Conservation (phyloP, 1,140 invertebrate genomes). For the Drosophila carrolli region DNA sequence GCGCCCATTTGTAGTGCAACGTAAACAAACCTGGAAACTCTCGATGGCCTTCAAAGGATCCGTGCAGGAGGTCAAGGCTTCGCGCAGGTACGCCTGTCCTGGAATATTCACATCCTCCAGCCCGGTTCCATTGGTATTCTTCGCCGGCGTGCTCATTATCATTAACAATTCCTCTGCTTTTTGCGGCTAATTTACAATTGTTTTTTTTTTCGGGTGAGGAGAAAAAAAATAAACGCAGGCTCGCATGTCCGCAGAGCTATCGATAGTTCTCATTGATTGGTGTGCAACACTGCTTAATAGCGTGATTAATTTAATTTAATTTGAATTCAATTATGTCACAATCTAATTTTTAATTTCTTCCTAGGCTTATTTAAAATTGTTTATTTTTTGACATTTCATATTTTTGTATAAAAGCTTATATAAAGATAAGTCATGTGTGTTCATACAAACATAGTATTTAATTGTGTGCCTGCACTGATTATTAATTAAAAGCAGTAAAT, state of each 20-base stretch:
- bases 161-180: slow-evolving; percentile 18
- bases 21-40: slow-evolving; percentile 94
- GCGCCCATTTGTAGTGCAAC: slow-evolving; percentile 42
- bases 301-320: background rate
- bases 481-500: too few relatives aligned
- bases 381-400: too few relatives aligned
- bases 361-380: too few relatives aligned
- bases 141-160: slow-evolving; percentile 69
- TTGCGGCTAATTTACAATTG: slow-evolving; percentile 36
- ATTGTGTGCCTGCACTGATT: too few relatives aligned
- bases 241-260: background rate
- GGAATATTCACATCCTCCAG: slow-evolving; percentile 97
- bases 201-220: slow-evolving; percentile 15
- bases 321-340: too few relatives aligned
- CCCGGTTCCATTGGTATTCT: slow-evolving; percentile 84
- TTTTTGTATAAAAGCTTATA: too few relatives aligned
- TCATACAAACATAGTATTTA: too few relatives aligned
- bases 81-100: slow-evolving; percentile 94
- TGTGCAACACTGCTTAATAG: background rate
- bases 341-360: too few relatives aligned
- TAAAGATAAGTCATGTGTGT: too few relatives aligned
- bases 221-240: background rate
- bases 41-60: slow-evolving; percentile 98
- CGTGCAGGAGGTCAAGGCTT: slow-evolving; percentile 97
- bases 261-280: slow-evolving; percentile 1